Conservation (phyloP, 2,888 invertebrate genomes). For the Andrena bicolor region DNA sequence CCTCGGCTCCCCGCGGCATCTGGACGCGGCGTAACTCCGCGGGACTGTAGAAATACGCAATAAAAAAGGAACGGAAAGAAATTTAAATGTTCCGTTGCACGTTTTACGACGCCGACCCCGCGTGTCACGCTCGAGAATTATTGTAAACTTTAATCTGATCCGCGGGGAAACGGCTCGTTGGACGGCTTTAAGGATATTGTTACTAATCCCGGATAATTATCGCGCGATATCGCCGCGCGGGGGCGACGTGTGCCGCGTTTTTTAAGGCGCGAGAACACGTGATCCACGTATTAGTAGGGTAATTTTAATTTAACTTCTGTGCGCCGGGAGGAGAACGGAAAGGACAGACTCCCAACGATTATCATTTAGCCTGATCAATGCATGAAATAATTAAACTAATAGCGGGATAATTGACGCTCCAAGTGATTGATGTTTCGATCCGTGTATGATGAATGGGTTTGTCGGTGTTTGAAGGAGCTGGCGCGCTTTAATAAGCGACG, state of each 20-base stretch:
- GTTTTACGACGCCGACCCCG: constrained; percentile 52
- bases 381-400: background rate
- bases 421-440: constrained; percentile 24
- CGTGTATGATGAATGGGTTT: constrained; percentile 43
- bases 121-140: constrained; percentile 55
- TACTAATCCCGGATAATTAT: constrained; percentile 49
- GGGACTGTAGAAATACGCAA: constrained; percentile 42
- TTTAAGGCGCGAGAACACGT: constrained; percentile 38
- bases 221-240: constrained; percentile 27
- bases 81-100: constrained; percentile 59
- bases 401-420: constrained; percentile 34
- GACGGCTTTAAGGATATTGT: constrained; percentile 48
- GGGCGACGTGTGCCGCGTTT: background rate
- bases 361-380: background rate
- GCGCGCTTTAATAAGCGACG: background rate
- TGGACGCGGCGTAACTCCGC: constrained; percentile 50
- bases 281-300: constrained; percentile 2
- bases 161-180: constrained; percentile 3
- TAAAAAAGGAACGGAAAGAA: constrained; percentile 41
- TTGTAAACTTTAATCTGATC: constrained; percentile 56
- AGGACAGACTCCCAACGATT: too few relatives aligned
- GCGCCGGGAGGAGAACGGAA: background rate
- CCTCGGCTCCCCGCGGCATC: constrained; percentile 32
- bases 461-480: constrained; percentile 26
- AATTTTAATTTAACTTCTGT: constrained; percentile 35